phyloP scores from a whole-genome alignment of 2,113 vertebrate genomes.

The Vidua macroura region DNA sequence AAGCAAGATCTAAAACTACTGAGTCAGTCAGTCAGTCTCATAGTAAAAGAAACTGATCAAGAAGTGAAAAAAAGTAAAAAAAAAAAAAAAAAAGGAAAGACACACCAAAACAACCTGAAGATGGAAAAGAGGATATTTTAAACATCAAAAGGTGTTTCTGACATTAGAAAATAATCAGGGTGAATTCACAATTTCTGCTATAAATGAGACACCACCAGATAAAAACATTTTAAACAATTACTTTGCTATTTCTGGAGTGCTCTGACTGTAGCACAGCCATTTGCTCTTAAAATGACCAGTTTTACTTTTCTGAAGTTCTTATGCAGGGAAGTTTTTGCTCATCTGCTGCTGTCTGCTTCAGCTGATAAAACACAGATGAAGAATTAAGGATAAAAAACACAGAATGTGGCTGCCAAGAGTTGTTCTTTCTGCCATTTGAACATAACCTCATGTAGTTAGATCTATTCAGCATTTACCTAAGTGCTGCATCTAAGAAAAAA shows the following conservation, averaged over 20 bases:
- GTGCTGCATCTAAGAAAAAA: neutral
- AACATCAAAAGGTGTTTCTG: neutral
- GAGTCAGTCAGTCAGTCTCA: neutral
- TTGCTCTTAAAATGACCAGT: neutral
- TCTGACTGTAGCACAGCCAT: neutral
- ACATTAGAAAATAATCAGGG: neutral
- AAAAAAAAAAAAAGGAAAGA: neutral
- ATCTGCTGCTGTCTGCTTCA: slow-evolving; percentile 67
- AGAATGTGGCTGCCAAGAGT: slow-evolving; percentile 57
- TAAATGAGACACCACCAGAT: neutral
- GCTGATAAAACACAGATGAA: slow-evolving; percentile 74
- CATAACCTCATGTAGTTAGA: slow-evolving; percentile 52
- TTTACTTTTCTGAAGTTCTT: slow-evolving; percentile 47
- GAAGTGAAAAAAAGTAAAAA: neutral
- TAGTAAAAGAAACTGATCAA: neutral
- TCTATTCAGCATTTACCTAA: slow-evolving; percentile 56
- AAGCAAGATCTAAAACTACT: neutral
- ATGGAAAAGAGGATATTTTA: neutral
- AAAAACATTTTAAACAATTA: neutral
- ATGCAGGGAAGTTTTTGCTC: slow-evolving; percentile 59
- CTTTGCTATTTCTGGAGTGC: neutral
- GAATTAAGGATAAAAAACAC: slow-evolving; percentile 69
- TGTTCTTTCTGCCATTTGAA: slow-evolving; percentile 62
- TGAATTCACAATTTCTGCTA: neutral
- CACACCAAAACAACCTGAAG: neutral